These are phyloP conservation scores for Chrysoperla carnea DNA, from an alignment of 1,140 invertebrate genomes.

Conservation along the genomic window DNA sequence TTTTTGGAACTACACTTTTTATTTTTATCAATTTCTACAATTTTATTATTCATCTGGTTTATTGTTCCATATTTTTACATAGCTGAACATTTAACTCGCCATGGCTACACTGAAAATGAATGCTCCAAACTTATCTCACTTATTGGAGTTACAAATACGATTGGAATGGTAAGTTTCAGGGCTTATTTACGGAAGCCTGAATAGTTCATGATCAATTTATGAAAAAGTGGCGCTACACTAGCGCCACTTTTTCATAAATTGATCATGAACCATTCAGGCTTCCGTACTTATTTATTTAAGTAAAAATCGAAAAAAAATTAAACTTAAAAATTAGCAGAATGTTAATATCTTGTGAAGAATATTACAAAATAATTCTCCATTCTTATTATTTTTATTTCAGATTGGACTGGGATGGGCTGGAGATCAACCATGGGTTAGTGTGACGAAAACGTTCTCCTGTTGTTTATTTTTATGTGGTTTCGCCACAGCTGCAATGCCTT, in stretches of 20 bases:
- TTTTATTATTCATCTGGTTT: constrained; percentile 76
- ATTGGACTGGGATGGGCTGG: constrained; percentile 75
- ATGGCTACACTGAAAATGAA: constrained; percentile 45
- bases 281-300: too few species aligned
- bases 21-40: constrained; percentile 63
- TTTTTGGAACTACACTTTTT: constrained; percentile 64
- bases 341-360: too few species aligned
- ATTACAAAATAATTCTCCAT: too few species aligned
- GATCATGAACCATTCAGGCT: too few species aligned
- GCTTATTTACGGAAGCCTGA: too few species aligned
- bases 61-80: constrained; percentile 83
- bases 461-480: constrained; percentile 61
- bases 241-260: too few species aligned
- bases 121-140: constrained; percentile 60
- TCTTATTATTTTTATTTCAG: constrained; percentile 23
- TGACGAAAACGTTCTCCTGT: constrained; percentile 59
- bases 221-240: too few species aligned
- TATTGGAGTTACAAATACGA: constrained; percentile 73
- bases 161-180: constrained; percentile 56
- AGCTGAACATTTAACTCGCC: constrained; percentile 46
- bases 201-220: too few species aligned
- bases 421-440: constrained; percentile 71
- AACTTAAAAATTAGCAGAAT: too few species aligned
- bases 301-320: too few species aligned
- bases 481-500: constrained; percentile 48